A percentile compares a stretch with the other conserved stretches of the same genome.
Conservation (phyloP, 1,140 invertebrate genomes). For the Hetaerina americana region DNA sequence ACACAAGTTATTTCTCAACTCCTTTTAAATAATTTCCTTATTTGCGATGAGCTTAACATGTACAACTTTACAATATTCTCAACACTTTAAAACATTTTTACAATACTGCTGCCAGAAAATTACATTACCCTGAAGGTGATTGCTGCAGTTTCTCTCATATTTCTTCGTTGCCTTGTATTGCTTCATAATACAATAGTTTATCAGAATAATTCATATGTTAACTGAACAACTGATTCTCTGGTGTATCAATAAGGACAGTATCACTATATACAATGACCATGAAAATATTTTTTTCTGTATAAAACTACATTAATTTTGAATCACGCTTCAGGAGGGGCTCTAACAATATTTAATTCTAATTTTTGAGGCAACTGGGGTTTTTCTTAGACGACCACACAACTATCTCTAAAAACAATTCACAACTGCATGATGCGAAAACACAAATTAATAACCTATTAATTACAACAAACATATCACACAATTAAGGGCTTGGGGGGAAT, state of each 20-base stretch:
- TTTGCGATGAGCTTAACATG: neutral
- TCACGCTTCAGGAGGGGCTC: neutral
- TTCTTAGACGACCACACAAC: too few species aligned
- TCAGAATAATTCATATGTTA: neutral
- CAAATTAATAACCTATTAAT: neutral
- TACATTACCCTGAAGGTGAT: neutral
- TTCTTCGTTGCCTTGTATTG: neutral
- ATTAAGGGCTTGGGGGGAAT: neutral
- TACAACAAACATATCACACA: neutral
- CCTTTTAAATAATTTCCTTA: neutral
- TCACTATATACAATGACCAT: neutral
- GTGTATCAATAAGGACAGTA: neutral
- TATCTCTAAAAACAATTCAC: too few species aligned
- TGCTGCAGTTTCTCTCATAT: neutral
- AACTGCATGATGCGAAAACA: too few species aligned
- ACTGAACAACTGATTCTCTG: neutral
- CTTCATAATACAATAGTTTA: neutral
- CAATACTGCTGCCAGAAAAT: neutral
- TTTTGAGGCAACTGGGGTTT: neutral
- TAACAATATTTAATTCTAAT: neutral
- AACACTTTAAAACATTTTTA: neutral
- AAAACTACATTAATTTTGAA: neutral
- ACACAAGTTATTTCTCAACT: neutral
- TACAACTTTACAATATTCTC: neutral
- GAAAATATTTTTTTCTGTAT: conserved; percentile 1